Evolutionary conservation across 1,140 invertebrate genomes (phyloP).

Genomic region (Grapholita molesta): DNA sequence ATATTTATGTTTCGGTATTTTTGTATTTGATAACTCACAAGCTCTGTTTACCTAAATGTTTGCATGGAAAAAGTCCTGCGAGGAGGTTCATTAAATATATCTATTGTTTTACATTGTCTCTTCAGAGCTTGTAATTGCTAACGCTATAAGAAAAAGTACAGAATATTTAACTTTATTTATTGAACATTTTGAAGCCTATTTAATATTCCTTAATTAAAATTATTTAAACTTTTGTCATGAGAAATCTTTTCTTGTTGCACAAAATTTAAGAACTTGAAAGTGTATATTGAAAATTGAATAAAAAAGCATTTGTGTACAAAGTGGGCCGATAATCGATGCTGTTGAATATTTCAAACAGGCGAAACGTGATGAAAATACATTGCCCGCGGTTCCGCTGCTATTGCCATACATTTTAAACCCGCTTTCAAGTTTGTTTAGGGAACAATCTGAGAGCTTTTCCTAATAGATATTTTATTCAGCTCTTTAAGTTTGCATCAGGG

Average conservation of each 20-base stretch:
- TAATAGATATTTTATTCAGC: conserved; percentile 24
- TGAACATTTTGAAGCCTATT: too few species aligned
- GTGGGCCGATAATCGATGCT: conserved; percentile 64
- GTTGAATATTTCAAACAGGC: conserved; percentile 65
- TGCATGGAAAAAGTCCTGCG: too few species aligned
- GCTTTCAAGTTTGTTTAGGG: conserved; percentile 30
- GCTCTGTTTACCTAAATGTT: too few species aligned
- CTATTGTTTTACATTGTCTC: too few species aligned
- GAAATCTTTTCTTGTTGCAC: background rate
- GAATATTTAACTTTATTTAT: too few species aligned
- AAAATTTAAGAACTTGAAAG: conserved; percentile 7
- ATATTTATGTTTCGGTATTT: too few species aligned
- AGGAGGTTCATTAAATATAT: too few species aligned
- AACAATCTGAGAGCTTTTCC: conserved; percentile 29
- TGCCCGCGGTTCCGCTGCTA: conserved; percentile 18
- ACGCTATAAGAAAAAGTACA: too few species aligned
- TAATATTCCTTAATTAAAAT: too few species aligned
- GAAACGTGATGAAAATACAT: conserved; percentile 54
- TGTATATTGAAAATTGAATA: conserved; percentile 51
- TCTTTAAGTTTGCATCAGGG: conserved; percentile 18
- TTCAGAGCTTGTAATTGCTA: too few species aligned
- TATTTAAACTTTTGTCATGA: background rate
- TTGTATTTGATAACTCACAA: too few species aligned
- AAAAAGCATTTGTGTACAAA: conserved; percentile 65
- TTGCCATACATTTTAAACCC: conserved; percentile 30